These are phyloP conservation scores for Crocodylus rhombifer DNA, from an alignment of 2,797 vertebrate species.

Conservation along the genomic window DNA sequence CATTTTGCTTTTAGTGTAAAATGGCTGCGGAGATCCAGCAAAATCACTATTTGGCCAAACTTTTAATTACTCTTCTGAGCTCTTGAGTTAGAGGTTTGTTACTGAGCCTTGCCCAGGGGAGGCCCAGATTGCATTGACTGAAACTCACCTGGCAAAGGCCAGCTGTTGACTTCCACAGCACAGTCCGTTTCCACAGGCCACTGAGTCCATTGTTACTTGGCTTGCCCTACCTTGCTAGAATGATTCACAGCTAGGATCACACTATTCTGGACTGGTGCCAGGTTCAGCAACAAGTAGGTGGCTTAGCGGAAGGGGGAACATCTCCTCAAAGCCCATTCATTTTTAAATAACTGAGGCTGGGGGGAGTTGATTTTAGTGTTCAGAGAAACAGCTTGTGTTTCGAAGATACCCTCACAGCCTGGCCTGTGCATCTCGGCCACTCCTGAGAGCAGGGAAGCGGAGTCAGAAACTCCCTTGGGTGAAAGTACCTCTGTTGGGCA, in stretches of 20 bases:
- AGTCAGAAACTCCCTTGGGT: not conserved
- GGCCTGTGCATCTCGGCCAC: not conserved
- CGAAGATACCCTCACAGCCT: not conserved
- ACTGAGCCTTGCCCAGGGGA: rapidly evolving
- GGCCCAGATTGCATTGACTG: not conserved
- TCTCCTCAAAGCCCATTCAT: not conserved
- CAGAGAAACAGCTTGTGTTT: not conserved
- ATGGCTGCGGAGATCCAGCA: not conserved
- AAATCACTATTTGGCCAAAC: not conserved
- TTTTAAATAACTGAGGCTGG: not conserved
- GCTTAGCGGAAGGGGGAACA: not conserved
- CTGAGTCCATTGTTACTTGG: not conserved
- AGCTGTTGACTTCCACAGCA: not conserved
- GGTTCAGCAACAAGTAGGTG: rapidly evolving
- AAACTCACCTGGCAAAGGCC: not conserved
- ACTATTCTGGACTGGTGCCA: not conserved
- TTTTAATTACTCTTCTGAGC: not conserved
- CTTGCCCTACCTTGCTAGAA: not conserved
- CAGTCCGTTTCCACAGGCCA: not conserved
- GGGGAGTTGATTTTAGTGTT: not conserved
- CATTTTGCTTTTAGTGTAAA: not conserved
- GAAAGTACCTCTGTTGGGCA: not conserved
- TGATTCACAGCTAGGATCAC: not conserved
- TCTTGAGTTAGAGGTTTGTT: slow-evolving; percentile 26
- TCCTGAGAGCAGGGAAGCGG: not conserved